phyloP scores from a whole-genome alignment of 2,888 invertebrate genomes.

The Arctia plantaginis region DNA sequence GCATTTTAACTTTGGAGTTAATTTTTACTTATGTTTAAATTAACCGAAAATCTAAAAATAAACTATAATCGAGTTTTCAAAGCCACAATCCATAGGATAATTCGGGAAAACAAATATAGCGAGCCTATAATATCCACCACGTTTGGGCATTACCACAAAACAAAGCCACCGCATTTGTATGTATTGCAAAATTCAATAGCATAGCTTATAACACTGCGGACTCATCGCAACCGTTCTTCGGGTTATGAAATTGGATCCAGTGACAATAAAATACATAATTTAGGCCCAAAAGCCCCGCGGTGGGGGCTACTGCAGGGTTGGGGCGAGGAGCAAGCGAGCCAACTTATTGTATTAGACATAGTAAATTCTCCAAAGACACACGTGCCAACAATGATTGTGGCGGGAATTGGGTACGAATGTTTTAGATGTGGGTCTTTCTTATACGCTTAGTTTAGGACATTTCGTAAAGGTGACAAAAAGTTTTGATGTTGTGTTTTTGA shows the following conservation, averaged over 20 bases:
- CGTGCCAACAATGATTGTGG: conserved; percentile 72
- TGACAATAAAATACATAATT: conserved; percentile 82
- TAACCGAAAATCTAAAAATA: conserved; percentile 8
- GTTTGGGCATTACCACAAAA: conserved; percentile 59
- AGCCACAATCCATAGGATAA: conserved; percentile 24
- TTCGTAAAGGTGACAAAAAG: conserved; percentile 2
- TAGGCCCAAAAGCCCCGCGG: conserved; percentile 61
- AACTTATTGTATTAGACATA: conserved; percentile 79
- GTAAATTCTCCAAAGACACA: conserved; percentile 77
- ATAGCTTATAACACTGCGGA: conserved; percentile 62
- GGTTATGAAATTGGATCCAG: conserved; percentile 79
- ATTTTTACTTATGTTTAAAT: not conserved
- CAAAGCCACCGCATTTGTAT: conserved; percentile 70
- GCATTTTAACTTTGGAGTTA: too few relatives aligned
- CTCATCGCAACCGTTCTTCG: conserved; percentile 70
- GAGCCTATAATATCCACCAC: conserved; percentile 49
- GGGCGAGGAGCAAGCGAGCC: conserved; percentile 51
- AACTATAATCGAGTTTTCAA: conserved; percentile 7
- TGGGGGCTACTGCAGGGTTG: conserved; percentile 36
- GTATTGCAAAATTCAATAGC: conserved; percentile 78
- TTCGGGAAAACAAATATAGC: conserved; percentile 45
- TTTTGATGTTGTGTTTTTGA: not conserved
- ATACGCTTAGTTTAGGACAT: conserved; percentile 15
- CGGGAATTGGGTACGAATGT: conserved; percentile 64
- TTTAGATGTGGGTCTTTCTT: conserved; percentile 41